Evolutionary conservation across 2,113 vertebrate species (phyloP).

Genomic region (Lophura nycthemera): DNA sequence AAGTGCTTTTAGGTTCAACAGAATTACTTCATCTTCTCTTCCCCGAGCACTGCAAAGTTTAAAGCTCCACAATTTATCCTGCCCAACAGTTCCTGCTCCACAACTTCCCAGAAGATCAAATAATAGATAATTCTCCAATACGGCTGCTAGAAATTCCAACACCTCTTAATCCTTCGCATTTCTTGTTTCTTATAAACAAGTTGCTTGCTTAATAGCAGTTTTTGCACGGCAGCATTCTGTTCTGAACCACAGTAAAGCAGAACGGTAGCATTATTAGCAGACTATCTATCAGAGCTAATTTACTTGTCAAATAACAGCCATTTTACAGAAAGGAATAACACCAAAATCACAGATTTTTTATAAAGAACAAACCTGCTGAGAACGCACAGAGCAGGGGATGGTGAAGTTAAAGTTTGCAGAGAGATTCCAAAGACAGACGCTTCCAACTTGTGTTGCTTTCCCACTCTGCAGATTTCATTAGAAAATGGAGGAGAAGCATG

Average conservation of each 20-base stretch:
- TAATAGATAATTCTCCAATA: background rate
- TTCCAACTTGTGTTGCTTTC: constrained; percentile 78
- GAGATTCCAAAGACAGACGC: constrained; percentile 66
- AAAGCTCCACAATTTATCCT: background rate
- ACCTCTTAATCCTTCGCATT: background rate
- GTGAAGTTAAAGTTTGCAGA: constrained; percentile 40
- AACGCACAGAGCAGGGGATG: constrained; percentile 35
- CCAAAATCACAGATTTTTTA: constrained; percentile 17
- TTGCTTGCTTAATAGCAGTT: background rate
- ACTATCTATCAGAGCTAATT: background rate
- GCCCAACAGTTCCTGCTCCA: background rate
- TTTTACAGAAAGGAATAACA: background rate
- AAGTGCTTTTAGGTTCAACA: background rate
- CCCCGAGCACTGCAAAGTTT: background rate
- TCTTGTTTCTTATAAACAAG: background rate
- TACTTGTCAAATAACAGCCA: background rate
- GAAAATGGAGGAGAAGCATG: constrained; percentile 78
- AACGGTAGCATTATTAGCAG: background rate
- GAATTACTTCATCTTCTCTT: background rate
- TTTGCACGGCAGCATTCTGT: background rate
- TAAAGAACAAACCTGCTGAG: constrained; percentile 70
- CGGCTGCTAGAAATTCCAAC: background rate
- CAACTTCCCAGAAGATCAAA: constrained; percentile 6
- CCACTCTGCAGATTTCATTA: constrained; percentile 76
- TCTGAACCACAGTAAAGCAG: background rate